phyloP scores from a whole-genome alignment of 2,888 invertebrate genomes.

The Eledona agricola region DNA sequence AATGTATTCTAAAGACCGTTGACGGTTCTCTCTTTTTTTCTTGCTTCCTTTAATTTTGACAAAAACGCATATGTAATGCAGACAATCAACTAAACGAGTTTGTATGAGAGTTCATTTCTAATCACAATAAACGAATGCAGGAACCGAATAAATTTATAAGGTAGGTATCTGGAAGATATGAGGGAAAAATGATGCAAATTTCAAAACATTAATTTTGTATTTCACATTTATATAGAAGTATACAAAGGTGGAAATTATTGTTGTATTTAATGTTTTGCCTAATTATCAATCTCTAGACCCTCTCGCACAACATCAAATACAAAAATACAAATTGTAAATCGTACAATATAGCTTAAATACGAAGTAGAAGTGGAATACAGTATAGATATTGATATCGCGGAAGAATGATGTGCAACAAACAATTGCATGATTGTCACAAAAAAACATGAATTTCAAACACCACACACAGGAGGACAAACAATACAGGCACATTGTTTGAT shows the following conservation, averaged over 20 bases:
- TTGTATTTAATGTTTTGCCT: slow-evolving; percentile 11
- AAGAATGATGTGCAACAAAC: slow-evolving; percentile 24
- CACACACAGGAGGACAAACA: slow-evolving; percentile 15
- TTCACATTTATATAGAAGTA: slow-evolving; percentile 21
- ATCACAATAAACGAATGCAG: too few species aligned
- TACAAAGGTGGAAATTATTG: slow-evolving; percentile 12
- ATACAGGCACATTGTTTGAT: slow-evolving; percentile 25
- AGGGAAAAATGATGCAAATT: not conserved
- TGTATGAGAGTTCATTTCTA: too few species aligned
- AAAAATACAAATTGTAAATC: slow-evolving; percentile 18
- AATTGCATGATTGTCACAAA: slow-evolving; percentile 18
- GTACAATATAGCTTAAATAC: slow-evolving; percentile 10
- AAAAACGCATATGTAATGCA: too few species aligned
- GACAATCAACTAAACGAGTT: too few species aligned
- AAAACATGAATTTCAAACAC: slow-evolving; percentile 11
- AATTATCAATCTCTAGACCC: not conserved
- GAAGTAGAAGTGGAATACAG: slow-evolving; percentile 13
- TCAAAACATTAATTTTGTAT: slow-evolving; percentile 16
- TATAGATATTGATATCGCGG: slow-evolving; percentile 10
- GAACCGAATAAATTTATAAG: too few species aligned
- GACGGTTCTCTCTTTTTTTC: too few species aligned
- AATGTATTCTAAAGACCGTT: too few species aligned
- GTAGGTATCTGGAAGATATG: too few species aligned
- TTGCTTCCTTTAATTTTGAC: too few species aligned
- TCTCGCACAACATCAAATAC: slow-evolving; percentile 15